These are phyloP conservation scores for Bombus fervidus DNA, from an alignment of 1,140 invertebrate genomes.

Conservation along the genomic window DNA sequence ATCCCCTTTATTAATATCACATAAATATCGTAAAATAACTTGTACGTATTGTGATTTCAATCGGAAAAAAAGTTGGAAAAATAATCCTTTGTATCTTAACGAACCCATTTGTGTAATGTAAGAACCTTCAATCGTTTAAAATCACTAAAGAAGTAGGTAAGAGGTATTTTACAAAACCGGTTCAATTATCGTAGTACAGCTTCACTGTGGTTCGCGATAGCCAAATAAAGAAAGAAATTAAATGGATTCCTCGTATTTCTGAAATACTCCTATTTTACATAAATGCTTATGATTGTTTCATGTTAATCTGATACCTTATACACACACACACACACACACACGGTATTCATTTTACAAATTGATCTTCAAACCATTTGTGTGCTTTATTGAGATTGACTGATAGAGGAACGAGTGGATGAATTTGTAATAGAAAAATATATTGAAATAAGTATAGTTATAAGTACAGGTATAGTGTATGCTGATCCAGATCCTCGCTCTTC, in stretches of 20 bases:
- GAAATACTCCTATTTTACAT: slow-evolving; percentile 1
- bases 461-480: too few species aligned
- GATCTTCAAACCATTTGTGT: background rate
- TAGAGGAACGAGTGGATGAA: too few species aligned
- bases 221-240: background rate
- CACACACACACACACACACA: background rate
- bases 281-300: background rate
- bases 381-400: background rate
- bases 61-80: background rate
- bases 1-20: background rate
- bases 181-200: slow-evolving; percentile 1
- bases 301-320: background rate
- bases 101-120: background rate
- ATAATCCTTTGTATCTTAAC: background rate
- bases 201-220: background rate
- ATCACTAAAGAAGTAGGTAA: slow-evolving; percentile 1
- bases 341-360: background rate
- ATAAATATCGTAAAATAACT: background rate
- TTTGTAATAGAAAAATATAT: too few species aligned
- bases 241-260: background rate
- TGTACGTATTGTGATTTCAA: background rate
- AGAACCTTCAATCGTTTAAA: slow-evolving; percentile 3
- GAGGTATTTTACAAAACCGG: slow-evolving; percentile 24
- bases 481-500: too few species aligned
- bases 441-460: too few species aligned